Evolutionary conservation across 2,888 invertebrate genomes (phyloP), one percentile per base, ranked within the genome.

Genomic region (Mythimna lalbum): DNA sequence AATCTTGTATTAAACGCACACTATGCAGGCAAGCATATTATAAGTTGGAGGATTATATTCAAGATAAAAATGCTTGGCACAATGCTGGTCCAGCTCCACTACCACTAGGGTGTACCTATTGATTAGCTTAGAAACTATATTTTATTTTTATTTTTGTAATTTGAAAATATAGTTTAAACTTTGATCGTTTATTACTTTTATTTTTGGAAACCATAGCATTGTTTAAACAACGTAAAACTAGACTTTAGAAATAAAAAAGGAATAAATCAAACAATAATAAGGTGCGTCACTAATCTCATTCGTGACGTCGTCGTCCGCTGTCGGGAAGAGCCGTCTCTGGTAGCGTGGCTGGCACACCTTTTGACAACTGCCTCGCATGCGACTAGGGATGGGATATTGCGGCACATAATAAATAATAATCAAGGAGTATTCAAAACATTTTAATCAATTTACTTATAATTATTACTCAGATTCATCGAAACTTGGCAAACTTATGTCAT

Each of bases 391-490:
- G 27, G 27, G 27, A 27, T 27, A 27, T 53, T 53, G 17, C 17
- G 27, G 53, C 0, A 53, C 17, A 53, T 50, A 17, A 53, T 27
- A 53, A 27, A 53, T 27, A 17, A 53, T 27, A 53, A 53, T 23
- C 50, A 50, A 4, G 10, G 4, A n/a, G 47, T n/a, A 47, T n/a
- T 47, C 6, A n/a, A 19, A 17, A 47, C 21, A 23, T 14, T 52
- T 52, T 52, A 23, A 23, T 14, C 36, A 36, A 36, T 36, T 2
- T 14, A 14, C 39, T 39, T 39, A 39, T 36, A 36, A 36, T 36
- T 36, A 27, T 27, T 27, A 47, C 6, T 64, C 56, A 0, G 63
- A 64, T 10, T 65, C 49, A 59, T 50, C 61, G 39, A 4, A 59
- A 43, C 59, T 59, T 23, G 39, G 39, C 39, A 59, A 59, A 59